Evolutionary conservation across 2,888 invertebrate species (phyloP), one percentile per base, ranked within the genome.

Genomic region (Callosobruchus maculatus): DNA sequence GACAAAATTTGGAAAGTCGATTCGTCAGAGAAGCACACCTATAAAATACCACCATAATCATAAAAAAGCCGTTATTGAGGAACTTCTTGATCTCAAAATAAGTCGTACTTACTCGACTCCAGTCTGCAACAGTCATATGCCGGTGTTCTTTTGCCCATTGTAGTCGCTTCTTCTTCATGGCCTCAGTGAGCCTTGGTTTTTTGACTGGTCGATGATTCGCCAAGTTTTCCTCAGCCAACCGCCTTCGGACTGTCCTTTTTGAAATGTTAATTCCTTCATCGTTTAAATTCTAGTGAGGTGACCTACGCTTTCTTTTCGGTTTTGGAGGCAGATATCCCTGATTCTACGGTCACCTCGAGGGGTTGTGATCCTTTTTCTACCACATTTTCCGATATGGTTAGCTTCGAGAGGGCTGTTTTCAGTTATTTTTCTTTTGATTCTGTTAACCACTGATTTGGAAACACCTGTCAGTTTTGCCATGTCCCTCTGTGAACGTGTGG

Each of bases 1-100:
- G 7, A 18, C 70, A 70, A 22, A 71, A 71, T 71, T 21, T 71
- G 21, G 21, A 71, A 71, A 18, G 71, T 71, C 66, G 71, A 71
- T 71, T 71, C 66, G 71, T 67, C 71, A 49, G 71, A 71, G 67
- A 71, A 71, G 71, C 71, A 66, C 9, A 71, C 71, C 66, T 71
- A 21, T 2, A 70, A 70, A 70, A 70, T 9, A 26, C 4, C 30
- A 70, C 3, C 30, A 70, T 26, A 7, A 26, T 26, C 26, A 4
- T 26, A 4, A 26, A 26, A 26, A 26, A 26, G 26, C 26, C 26
- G 7, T 26, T 26, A 26, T 4, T 26, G n/a, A 26, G 20, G 31
- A 20, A n/a, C n/a, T 3, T 26, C 30, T 7, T 26, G 30, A 20
- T 26, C 13, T 26, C 18, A 9, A 70, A 9, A 70, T 26, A 70